phyloP scores from a whole-genome alignment of 2,113 vertebrate species.

The Monopterus albus region DNA sequence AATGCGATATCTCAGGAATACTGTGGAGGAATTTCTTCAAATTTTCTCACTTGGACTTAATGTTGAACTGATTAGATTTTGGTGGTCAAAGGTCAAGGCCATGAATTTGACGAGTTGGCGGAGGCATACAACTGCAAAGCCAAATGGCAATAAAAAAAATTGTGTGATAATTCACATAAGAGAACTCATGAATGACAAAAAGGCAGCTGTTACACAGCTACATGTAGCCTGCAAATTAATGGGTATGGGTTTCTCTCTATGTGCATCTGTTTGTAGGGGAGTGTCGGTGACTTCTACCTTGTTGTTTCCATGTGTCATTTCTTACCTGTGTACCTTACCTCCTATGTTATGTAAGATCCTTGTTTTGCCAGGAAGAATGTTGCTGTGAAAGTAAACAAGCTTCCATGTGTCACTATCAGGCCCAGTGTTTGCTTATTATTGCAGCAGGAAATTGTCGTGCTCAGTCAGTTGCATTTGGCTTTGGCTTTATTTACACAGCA shows the following conservation, averaged over 20 bases:
- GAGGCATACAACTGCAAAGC: too few relatives aligned
- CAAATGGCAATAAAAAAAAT: too few relatives aligned
- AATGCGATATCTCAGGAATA: too few relatives aligned
- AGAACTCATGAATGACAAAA: too few relatives aligned
- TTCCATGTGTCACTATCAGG: slow-evolving; percentile 28
- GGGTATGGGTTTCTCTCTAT: not conserved
- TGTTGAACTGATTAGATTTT: too few relatives aligned
- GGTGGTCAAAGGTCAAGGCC: too few relatives aligned
- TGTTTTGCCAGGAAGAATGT: slow-evolving; percentile 7
- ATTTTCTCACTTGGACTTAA: too few relatives aligned
- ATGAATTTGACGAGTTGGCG: too few relatives aligned
- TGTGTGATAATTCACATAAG: too few relatives aligned
- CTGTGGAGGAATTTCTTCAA: too few relatives aligned
- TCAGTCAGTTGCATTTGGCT: slow-evolving; percentile 29
- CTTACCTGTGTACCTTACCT: not conserved
- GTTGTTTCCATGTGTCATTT: slow-evolving; percentile 24
- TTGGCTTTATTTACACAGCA: slow-evolving; percentile 32
- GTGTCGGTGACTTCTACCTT: not conserved
- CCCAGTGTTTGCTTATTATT: slow-evolving; percentile 42
- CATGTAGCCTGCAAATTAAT: too few relatives aligned
- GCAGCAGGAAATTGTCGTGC: slow-evolving; percentile 21
- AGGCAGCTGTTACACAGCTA: too few relatives aligned
- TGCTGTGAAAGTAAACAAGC: slow-evolving; percentile 29
- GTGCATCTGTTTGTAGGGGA: not conserved
- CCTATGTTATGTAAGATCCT: slow-evolving; percentile 9